phyloP scores from a whole-genome alignment of 2,888 invertebrate species.

The Agrochola lota region DNA sequence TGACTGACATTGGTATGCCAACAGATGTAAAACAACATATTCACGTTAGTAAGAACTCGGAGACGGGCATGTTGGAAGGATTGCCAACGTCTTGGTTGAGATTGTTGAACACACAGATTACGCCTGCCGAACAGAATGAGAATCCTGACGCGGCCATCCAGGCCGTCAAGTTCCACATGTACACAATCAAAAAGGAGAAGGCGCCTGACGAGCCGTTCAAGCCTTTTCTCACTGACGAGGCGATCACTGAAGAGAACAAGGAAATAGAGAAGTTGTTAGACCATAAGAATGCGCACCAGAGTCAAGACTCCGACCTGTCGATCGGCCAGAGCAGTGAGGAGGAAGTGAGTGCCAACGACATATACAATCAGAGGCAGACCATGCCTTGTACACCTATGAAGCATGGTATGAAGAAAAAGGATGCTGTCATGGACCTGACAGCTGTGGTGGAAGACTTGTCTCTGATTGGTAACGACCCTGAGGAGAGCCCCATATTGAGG shows the following conservation, averaged over 20 bases:
- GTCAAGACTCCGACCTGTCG: slow-evolving; percentile 90
- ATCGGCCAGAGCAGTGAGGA: slow-evolving; percentile 90
- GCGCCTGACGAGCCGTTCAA: slow-evolving; percentile 93
- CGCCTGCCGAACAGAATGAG: slow-evolving; percentile 96
- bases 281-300: slow-evolving; percentile 93
- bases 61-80: slow-evolving; percentile 96
- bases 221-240: slow-evolving; percentile 95
- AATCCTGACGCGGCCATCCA: slow-evolving; percentile 97
- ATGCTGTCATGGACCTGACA: slow-evolving; percentile 80
- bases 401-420: slow-evolving; percentile 83
- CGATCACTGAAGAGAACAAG: slow-evolving; percentile 95
- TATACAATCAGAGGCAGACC: slow-evolving; percentile 86
- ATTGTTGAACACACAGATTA: slow-evolving; percentile 95
- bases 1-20: slow-evolving; percentile 94
- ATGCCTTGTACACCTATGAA: slow-evolving; percentile 90
- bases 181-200: slow-evolving; percentile 96
- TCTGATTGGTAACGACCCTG: slow-evolving; percentile 84
- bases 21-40: slow-evolving; percentile 96
- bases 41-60: slow-evolving; percentile 95
- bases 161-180: slow-evolving; percentile 97
- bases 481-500: slow-evolving; percentile 91
- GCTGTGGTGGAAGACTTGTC: slow-evolving; percentile 85
- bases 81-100: slow-evolving; percentile 95
- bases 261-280: slow-evolving; percentile 94
- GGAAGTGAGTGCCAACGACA: slow-evolving; percentile 84